Evolutionary conservation across 2,113 vertebrate genomes (phyloP).

Genomic region (Planiliza haematocheilus): DNA sequence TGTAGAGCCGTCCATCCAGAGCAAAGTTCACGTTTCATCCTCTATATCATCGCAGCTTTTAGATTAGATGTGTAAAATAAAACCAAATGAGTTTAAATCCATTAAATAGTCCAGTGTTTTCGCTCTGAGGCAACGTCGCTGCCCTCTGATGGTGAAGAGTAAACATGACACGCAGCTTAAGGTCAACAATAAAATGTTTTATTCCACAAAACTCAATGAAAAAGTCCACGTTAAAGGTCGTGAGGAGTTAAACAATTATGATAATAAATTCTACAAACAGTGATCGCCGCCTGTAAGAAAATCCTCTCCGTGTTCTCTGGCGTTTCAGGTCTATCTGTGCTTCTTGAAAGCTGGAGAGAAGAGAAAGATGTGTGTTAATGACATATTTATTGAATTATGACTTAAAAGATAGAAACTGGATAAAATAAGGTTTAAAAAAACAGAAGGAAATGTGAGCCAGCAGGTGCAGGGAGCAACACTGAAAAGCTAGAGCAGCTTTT

Average conservation of each 20-base stretch:
- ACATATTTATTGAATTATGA: slow-evolving; percentile 11
- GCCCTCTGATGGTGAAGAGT: slow-evolving; percentile 42
- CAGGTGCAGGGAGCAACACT: too few relatives aligned
- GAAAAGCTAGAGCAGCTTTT: neutral
- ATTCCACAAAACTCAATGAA: slow-evolving; percentile 9
- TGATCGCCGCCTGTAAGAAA: neutral
- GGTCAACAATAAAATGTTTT: slow-evolving; percentile 24
- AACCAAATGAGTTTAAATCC: too few relatives aligned
- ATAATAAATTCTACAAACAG: too few relatives aligned
- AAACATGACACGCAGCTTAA: neutral
- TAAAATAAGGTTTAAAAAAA: too few relatives aligned
- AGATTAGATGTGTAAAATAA: too few relatives aligned
- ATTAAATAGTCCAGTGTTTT: too few relatives aligned
- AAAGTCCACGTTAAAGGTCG: too few relatives aligned
- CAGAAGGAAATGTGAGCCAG: too few relatives aligned
- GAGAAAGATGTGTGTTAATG: neutral
- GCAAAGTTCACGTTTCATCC: too few relatives aligned
- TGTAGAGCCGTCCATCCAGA: too few relatives aligned
- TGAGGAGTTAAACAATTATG: too few relatives aligned
- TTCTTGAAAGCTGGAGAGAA: slow-evolving; percentile 80
- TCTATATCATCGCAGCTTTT: too few relatives aligned
- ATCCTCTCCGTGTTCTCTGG: neutral
- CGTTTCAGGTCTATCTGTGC: slow-evolving; percentile 57
- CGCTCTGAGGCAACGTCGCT: neutral
- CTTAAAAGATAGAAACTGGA: neutral